Percentiles rank a stretch among this genome's conserved stretches.
phyloP scores from a whole-genome alignment of 2,797 vertebrate genomes.

The Gobio occitaniae region DNA sequence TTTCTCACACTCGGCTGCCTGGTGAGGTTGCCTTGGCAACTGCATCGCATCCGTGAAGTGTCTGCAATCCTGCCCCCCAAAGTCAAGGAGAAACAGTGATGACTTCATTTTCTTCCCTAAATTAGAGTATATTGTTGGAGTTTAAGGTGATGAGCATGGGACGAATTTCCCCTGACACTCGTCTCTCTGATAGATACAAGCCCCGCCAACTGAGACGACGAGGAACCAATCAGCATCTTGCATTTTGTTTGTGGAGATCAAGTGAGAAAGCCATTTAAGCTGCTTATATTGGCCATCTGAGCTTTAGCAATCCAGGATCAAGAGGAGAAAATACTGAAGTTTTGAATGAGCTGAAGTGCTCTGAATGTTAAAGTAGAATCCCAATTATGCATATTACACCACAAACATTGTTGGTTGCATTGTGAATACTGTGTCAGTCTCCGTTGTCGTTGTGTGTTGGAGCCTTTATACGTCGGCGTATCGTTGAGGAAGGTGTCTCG shows the following conservation, averaged over 20 bases:
- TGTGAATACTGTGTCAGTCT: neutral
- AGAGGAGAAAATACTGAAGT: conserved; percentile 11
- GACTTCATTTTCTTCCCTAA: conserved; percentile 32
- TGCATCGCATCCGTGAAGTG: conserved; percentile 31
- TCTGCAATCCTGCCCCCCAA: conserved; percentile 11
- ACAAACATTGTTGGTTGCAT: neutral
- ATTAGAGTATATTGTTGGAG: conserved; percentile 7
- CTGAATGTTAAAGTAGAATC: neutral
- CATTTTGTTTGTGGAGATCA: conserved; percentile 18
- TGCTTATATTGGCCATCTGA: conserved; percentile 25
- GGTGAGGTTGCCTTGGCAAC: conserved; percentile 50
- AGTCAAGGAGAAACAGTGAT: conserved; percentile 31
- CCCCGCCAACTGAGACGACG: neutral
- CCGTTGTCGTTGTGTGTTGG: conserved; percentile 11
- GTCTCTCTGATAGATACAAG: conserved; percentile 22
- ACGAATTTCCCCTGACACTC: conserved; percentile 20
- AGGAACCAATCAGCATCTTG: conserved; percentile 11
- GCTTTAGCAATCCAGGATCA: conserved; percentile 22
- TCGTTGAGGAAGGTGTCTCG: neutral
- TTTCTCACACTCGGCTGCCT: conserved; percentile 30
- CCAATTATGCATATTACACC: neutral
- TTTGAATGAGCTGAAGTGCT: conserved; percentile 4
- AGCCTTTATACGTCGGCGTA: neutral
- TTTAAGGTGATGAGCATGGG: conserved; percentile 15
- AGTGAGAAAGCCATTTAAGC: conserved; percentile 33